Percentiles rank a stretch among this genome's conserved stretches.
Conservation (phyloP, 23 tunicate genomes). For the Halocynthia aurantium region DNA sequence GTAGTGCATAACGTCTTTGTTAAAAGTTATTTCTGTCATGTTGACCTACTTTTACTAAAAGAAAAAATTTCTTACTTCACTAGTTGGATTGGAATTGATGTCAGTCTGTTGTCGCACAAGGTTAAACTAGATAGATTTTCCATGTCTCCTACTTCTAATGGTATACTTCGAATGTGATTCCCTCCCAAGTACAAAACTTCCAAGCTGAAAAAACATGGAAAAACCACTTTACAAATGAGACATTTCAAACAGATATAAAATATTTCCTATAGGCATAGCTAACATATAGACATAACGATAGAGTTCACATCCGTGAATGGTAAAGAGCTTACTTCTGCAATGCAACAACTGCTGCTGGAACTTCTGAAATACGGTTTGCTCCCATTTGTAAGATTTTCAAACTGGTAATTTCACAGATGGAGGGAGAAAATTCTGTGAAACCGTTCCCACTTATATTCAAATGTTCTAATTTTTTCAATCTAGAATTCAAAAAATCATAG, state of each 20-base stretch:
- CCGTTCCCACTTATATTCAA: slow-evolving; percentile 42
- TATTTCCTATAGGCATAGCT: too few relatives aligned
- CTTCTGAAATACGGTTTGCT: slow-evolving; percentile 30
- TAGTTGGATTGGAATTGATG: slow-evolving; percentile 22
- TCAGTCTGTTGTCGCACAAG: slow-evolving; percentile 34
- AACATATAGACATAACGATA: background rate
- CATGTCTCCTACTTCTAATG: slow-evolving; percentile 35
- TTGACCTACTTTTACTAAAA: too few relatives aligned
- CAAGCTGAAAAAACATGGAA: slow-evolving; percentile 10
- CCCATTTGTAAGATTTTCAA: slow-evolving; percentile 36
- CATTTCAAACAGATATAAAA: too few relatives aligned
- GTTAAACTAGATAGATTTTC: slow-evolving; percentile 7
- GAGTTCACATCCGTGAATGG: background rate
- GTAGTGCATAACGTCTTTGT: too few relatives aligned
- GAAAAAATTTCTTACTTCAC: slow-evolving; percentile 10
- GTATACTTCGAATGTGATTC: slow-evolving; percentile 23
- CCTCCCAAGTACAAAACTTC: slow-evolving; percentile 47
- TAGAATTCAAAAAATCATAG: background rate
- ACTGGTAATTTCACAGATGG: slow-evolving; percentile 4
- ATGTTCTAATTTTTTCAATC: slow-evolving; percentile 16
- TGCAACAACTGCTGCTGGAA: slow-evolving; percentile 5
- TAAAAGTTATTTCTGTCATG: too few relatives aligned
- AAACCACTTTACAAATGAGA: too few relatives aligned
- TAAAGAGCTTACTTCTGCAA: slow-evolving; percentile 8
- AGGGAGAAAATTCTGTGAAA: slow-evolving; percentile 21